phyloP scores from a whole-genome alignment of 2,797 vertebrate genomes.

The Urosaurus nigricauda region DNA sequence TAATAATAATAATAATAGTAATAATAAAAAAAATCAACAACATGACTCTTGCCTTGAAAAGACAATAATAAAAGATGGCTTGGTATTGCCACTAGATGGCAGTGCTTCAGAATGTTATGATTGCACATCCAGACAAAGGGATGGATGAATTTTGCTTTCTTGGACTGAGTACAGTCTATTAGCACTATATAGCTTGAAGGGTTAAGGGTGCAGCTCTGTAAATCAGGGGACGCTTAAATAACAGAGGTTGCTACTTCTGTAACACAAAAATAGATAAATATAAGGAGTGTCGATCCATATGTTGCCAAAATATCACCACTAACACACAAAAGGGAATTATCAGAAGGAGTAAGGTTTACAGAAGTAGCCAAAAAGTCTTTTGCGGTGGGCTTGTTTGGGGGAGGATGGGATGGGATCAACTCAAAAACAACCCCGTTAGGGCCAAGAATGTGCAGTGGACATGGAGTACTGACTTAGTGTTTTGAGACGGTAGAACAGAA shows the following conservation, averaged over 20 bases:
- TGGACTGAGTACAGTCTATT: neutral
- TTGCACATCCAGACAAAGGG: neutral
- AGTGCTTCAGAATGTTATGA: conserved; percentile 54
- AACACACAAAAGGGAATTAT: neutral
- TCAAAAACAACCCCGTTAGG: too few relatives aligned
- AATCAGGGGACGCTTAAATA: neutral
- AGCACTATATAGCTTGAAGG: neutral
- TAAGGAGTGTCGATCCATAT: neutral
- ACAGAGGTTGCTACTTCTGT: neutral
- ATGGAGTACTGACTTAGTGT: too few relatives aligned
- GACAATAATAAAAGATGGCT: neutral
- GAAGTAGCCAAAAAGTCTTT: neutral
- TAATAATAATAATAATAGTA: too few relatives aligned
- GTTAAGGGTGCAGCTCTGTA: conserved; percentile 17
- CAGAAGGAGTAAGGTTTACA: neutral
- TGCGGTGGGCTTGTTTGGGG: neutral
- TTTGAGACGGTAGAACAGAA: neutral
- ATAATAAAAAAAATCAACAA: too few relatives aligned
- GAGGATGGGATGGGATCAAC: too few relatives aligned
- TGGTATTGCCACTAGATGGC: conserved; percentile 65
- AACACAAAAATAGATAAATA: neutral
- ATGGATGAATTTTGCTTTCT: neutral
- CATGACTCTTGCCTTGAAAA: neutral
- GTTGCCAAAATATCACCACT: neutral
- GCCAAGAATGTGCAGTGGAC: too few relatives aligned